Evolutionary conservation across 2,888 invertebrate genomes (phyloP).

Genomic region (Melipona bicolor): DNA sequence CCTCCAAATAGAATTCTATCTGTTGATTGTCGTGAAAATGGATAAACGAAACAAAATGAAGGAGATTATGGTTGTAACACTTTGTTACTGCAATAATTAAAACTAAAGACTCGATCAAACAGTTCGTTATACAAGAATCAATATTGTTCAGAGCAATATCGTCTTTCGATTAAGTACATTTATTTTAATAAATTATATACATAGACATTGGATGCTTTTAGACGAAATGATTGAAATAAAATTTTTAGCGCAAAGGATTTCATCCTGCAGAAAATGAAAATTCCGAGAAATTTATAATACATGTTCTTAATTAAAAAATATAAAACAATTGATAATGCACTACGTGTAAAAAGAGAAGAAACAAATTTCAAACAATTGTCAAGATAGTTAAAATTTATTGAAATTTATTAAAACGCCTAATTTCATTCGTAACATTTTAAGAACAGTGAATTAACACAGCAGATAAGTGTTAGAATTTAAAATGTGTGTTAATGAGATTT

Average conservation of each 20-base stretch:
- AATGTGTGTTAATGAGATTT: not conserved
- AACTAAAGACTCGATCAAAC: not conserved
- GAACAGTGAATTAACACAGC: not conserved
- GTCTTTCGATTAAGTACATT: not conserved
- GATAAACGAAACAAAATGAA: not conserved
- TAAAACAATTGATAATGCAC: too few species aligned
- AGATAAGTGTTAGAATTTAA: not conserved
- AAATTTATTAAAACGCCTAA: not conserved
- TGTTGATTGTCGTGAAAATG: not conserved
- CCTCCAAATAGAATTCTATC: not conserved
- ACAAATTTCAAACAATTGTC: not conserved
- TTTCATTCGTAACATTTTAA: not conserved
- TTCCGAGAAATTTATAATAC: not conserved
- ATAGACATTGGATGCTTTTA: not conserved
- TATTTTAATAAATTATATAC: not conserved
- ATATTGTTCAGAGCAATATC: not conserved
- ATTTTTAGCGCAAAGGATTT: not conserved
- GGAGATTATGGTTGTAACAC: not conserved
- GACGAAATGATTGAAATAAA: not conserved
- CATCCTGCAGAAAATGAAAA: not conserved
- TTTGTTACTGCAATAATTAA: not conserved
- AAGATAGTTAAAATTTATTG: not conserved
- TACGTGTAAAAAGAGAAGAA: too few species aligned
- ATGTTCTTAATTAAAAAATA: not conserved
- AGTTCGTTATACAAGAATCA: not conserved